These are phyloP conservation scores for Exephanes ischioxanthus DNA, from an alignment of 2,888 invertebrate genomes.

Conservation along the genomic window DNA sequence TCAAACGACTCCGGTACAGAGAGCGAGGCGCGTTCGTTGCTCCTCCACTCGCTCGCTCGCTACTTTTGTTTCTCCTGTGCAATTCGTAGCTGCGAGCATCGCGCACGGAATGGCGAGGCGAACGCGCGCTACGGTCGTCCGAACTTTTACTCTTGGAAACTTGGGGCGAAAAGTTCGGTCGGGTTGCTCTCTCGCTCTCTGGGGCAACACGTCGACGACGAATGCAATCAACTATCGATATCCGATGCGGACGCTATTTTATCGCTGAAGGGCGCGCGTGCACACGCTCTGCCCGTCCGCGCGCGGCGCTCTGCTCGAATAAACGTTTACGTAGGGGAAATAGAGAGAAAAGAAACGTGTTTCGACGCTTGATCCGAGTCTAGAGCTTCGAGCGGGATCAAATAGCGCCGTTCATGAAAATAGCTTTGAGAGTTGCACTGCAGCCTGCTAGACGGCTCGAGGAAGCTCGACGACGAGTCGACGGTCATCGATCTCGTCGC, in stretches of 20 bases:
- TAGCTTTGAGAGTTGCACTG: conserved; percentile 18
- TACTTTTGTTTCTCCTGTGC: neutral
- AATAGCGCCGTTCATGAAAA: conserved; percentile 42
- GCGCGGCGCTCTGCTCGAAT: neutral
- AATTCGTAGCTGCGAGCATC: neutral
- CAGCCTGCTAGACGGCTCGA: neutral
- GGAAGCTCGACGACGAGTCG: neutral
- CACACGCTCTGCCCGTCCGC: neutral
- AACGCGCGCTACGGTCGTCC: neutral
- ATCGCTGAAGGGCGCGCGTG: neutral
- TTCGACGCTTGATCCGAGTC: neutral
- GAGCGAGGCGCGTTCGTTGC: conserved; percentile 4
- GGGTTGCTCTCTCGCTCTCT: too few relatives aligned
- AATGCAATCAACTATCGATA: conserved; percentile 14
- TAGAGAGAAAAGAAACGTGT: neutral
- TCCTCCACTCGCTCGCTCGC: neutral
- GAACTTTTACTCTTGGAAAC: neutral
- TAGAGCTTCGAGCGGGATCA: neutral
- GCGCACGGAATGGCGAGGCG: conserved; percentile 28
- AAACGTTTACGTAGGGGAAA: too few relatives aligned
- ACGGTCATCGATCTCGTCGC: neutral
- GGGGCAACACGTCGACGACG: too few relatives aligned
- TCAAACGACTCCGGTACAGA: conserved; percentile 15
- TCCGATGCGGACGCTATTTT: neutral
- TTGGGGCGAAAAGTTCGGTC: neutral